A percentile compares a stretch with the other conserved stretches of the same genome.
These are phyloP conservation scores for Chelon labrosus DNA, from an alignment of 2,797 vertebrate species.

Conservation along the genomic window DNA sequence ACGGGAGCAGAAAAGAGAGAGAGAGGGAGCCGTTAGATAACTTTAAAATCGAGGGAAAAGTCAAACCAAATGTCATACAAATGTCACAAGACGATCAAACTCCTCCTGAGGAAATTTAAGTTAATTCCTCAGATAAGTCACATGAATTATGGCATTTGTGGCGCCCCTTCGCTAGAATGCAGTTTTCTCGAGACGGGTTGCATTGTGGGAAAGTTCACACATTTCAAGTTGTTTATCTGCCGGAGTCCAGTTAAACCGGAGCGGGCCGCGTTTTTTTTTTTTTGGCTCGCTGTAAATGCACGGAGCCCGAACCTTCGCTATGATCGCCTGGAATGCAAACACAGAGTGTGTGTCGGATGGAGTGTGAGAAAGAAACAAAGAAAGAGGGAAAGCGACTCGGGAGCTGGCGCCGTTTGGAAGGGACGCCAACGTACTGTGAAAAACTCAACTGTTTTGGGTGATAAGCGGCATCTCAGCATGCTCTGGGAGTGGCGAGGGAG, in stretches of 20 bases:
- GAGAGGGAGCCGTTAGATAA: constrained; percentile 61
- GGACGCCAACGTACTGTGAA: constrained; percentile 54
- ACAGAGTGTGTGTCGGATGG: constrained; percentile 48
- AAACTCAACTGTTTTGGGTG: constrained; percentile 74
- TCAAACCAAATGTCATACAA: constrained; percentile 78
- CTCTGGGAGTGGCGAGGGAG: constrained; percentile 55
- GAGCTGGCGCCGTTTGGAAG: constrained; percentile 70
- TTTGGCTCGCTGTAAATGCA: constrained; percentile 60
- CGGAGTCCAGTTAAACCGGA: constrained; percentile 65
- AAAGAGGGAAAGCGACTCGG: constrained; percentile 46
- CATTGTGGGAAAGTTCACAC: constrained; percentile 52
- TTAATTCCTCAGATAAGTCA: constrained; percentile 70
- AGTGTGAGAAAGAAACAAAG: constrained; percentile 31
- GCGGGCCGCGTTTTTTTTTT: constrained; percentile 23
- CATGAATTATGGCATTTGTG: constrained; percentile 72
- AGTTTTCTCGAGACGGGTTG: constrained; percentile 53
- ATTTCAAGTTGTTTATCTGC: constrained; percentile 76
- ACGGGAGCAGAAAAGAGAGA: constrained; percentile 4
- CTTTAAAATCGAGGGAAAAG: constrained; percentile 68
- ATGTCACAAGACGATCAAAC: constrained; percentile 76
- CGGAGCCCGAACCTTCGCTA: constrained; percentile 70
- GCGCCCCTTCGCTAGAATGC: constrained; percentile 41
- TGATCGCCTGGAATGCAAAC: constrained; percentile 77
- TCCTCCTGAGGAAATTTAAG: constrained; percentile 67
- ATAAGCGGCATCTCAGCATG: constrained; percentile 81